Evolutionary conservation across 1,140 invertebrate species (phyloP).

Genomic region (Amyelois transitella): DNA sequence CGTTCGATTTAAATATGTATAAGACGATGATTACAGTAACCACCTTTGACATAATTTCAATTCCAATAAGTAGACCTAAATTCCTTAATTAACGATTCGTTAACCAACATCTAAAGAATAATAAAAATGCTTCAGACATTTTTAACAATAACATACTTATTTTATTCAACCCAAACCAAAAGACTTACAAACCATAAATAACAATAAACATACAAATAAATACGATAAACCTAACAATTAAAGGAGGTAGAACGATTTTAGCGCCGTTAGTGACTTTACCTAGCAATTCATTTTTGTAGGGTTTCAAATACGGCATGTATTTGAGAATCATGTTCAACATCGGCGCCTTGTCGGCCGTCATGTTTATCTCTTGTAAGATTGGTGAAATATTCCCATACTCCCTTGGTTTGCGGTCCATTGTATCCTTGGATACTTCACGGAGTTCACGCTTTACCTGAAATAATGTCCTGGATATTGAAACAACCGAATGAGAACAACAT

Average conservation of each 20-base stretch:
- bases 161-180: neutral
- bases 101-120: no score
- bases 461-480: no score
- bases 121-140: no score
- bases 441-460: slow-evolving; percentile 35
- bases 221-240: neutral
- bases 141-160: neutral
- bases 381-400: neutral
- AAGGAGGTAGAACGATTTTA: neutral
- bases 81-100: no score
- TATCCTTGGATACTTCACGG: neutral
- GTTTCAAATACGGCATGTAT: slow-evolving; percentile 49
- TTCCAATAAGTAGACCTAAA: no score
- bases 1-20: neutral
- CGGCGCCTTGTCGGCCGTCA: slow-evolving; percentile 25
- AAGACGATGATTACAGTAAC: no score
- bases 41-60: no score
- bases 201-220: neutral
- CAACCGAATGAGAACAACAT: no score
- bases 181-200: slow-evolving; percentile 2
- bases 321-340: slow-evolving; percentile 46
- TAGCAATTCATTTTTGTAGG: slow-evolving; percentile 34
- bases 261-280: slow-evolving; percentile 4
- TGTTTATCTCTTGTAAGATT: slow-evolving; percentile 24
- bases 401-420: neutral